Evolutionary conservation across 2,888 invertebrate genomes (phyloP), one percentile per base, ranked within the genome.

Genomic region (Andrena trimmerana): DNA sequence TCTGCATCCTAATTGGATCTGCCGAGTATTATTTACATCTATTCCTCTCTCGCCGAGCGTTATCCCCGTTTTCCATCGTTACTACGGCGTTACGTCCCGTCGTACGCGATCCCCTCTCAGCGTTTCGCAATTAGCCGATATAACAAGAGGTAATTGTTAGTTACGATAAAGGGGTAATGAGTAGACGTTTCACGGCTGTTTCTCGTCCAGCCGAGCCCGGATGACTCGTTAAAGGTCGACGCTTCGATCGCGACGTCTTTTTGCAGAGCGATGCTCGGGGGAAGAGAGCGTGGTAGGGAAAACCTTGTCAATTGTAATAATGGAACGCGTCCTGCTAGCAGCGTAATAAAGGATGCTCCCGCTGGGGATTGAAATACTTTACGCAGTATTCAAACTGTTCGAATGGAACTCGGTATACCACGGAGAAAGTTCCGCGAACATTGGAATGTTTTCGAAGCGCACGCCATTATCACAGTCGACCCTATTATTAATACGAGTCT

Each of bases 21-120:
- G 74, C 76, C 69, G 67, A 73, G 57, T 84, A 82, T 83, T 88
- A 86, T 88, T 84, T 88, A 88, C 88, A 88, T 70, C 59, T 71
- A 52, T 54, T 71, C 31, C 68, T 16, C 60, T 57, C 54, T 57
- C 52, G 74, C 8, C 3, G 36, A 13, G 36, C 36, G 33, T 65
- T 57, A 10, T 33, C 42, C 71, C 59, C 36, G 33, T 36, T 57
- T 42, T 24, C 52, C 54, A 8, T 65, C 63, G 20, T 60, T 71
- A 50, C 65, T 65, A 20, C 54, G 29, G 16, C 16, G 29, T 31
- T 33, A 13, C 27, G 31, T n/a, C 27, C 70, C n/a, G 4, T n/a
- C 24, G 13, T 63, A 7, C 63, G 36, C 66, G 31, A 54, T 5
- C 27, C 29, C 24, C 33, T 57, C 48, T 60, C 33, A 68, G 71